Conservation (phyloP, 2,888 invertebrate genomes). For the Philereme transversata region DNA sequence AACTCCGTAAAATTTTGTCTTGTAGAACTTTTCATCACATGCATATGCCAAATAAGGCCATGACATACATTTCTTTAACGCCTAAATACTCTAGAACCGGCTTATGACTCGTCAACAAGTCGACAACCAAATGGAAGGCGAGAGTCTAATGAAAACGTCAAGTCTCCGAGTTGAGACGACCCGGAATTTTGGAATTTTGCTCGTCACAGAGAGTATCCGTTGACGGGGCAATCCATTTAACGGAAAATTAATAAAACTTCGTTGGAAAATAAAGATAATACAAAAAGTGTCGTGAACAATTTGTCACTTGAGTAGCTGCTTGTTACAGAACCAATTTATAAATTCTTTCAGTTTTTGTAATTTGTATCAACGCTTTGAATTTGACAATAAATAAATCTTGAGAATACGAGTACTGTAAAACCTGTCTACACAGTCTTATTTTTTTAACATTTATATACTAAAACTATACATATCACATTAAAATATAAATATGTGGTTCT, state of each 20-base stretch:
- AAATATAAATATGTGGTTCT: no score
- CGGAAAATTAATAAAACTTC: conserved; percentile 54
- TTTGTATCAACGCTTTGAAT: conserved; percentile 12
- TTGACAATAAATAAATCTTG: not conserved
- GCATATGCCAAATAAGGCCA: no score
- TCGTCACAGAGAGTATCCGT: conserved; percentile 56
- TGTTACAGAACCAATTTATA: conserved; percentile 27
- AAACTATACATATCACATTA: no score
- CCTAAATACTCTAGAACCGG: conserved; percentile 8
- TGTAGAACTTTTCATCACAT: no score
- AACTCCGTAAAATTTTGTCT: no score
- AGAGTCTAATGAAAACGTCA: conserved; percentile 65
- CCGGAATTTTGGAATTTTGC: conserved; percentile 43
- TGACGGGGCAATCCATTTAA: conserved; percentile 60
- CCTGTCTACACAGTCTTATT: not conserved
- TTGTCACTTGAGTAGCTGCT: conserved; percentile 37
- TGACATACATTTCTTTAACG: no score
- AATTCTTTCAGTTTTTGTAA: conserved; percentile 24
- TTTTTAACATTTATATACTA: no score
- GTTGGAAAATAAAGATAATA: conserved; percentile 42
- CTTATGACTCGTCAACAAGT: conserved; percentile 55
- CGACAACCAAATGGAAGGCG: conserved; percentile 47
- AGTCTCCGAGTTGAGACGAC: conserved; percentile 47
- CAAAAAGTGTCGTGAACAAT: conserved; percentile 44
- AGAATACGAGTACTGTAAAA: no score